Base-by-base conservation (phyloP, 2,888 invertebrate species). In the Drosophila putrida region DNA sequence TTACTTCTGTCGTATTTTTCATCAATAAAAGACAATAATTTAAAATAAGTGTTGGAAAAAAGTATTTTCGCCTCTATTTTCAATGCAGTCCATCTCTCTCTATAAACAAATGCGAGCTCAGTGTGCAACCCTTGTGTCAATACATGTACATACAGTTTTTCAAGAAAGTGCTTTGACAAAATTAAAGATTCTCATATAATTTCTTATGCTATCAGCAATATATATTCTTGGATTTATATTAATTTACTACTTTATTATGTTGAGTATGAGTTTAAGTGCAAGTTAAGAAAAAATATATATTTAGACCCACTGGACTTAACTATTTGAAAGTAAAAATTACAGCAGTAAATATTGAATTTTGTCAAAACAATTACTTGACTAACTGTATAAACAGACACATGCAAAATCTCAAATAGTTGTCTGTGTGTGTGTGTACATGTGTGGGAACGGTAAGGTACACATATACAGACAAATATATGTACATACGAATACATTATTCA, bases 401-500 rank as follows among this genome's bases (percentile, higher is more conserved):
- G 9, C 31, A 31, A 31, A 31, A 31, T 31, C 31, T 31, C 8
- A 9, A 8, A 31, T 31, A 31, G 31, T 6, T 31, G 35, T 13
- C 6, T 25, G 3, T 47, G 25, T 27, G 35, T 27, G 35, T 50
- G 35, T 35, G 28, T 38, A 33, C n/a, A 25, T 55, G 55, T 44
- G 35, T 44, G 35, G 55, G 43, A 44, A 44, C 35, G 35, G 44
- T 43, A 35, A 36, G 44, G 55, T 35, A 35, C 25, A 55, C 25
- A 27, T n/a, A 25, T 31, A 39, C 28, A 57, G 27, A 15, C 8
- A 58, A n/a, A 47, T 35, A 0, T 44, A 25, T 41, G 10, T 27
- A 55, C 25, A 57, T 47, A 41, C 46, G 9, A 31, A 49, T 38
- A 36, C 53, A 53, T 53, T 53, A 43, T 43, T 55, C 36, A 60